phyloP scores from a whole-genome alignment of 2,888 invertebrate genomes.

The Torymus aiolomorphi region DNA sequence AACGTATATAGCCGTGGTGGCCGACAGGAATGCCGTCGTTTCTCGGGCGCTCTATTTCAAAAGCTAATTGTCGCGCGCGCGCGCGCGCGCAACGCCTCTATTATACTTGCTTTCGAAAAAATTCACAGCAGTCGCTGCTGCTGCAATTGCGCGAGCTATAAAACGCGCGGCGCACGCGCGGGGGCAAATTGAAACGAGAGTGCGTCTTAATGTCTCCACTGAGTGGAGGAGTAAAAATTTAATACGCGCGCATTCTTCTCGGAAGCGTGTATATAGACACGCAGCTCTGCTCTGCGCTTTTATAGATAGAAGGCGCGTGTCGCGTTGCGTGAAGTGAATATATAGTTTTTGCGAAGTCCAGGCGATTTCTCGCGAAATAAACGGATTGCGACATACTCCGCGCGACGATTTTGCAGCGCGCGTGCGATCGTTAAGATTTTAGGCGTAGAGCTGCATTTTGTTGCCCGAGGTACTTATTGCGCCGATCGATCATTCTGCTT shows the following conservation, averaged over 20 bases:
- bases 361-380: no score
- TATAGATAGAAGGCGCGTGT: no score
- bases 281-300: no score
- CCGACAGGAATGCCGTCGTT: constrained; percentile 8
- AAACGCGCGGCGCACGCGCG: background rate
- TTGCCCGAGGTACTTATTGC: no score
- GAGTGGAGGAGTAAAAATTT: constrained; percentile 15
- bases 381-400: no score
- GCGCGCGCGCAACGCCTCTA: constrained; percentile 11
- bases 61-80: constrained; percentile 24
- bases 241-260: constrained; percentile 3
- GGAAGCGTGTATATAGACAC: no score
- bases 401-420: no score
- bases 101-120: constrained; percentile 9
- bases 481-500: no score
- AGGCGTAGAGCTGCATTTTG: no score
- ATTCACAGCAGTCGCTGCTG: constrained; percentile 14
- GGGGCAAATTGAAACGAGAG: constrained; percentile 10
- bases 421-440: no score
- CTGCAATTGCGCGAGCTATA: background rate
- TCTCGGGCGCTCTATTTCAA: constrained; percentile 26
- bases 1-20: background rate
- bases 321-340: no score
- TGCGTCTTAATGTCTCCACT: constrained; percentile 18
- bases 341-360: no score